Evolutionary conservation across 2,888 invertebrate species (phyloP), one percentile per base, ranked within the genome.

Genomic region (Harmothoe impar): DNA sequence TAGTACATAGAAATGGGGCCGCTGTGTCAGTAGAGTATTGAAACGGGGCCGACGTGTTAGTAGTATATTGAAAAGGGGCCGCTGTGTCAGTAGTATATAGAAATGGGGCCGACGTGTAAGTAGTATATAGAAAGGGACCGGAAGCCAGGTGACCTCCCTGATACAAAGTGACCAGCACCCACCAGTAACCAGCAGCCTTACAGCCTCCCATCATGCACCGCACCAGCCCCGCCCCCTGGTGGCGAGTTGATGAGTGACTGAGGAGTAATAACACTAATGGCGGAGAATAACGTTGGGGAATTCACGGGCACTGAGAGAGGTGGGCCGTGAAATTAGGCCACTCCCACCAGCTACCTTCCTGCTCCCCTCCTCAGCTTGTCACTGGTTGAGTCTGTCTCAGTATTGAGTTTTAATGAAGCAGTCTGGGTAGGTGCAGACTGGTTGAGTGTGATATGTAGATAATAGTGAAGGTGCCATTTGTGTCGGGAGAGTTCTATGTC

Each of bases 181-280:
- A n/a, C n/a, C n/a, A n/a, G n/a, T n/a, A n/a, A n/a, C n/a, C n/a
- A n/a, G n/a, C n/a, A n/a, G n/a, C n/a, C n/a, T n/a, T n/a, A n/a
- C n/a, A n/a, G 68, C n/a, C 7, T 68, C 68, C 68, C 68, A n/a
- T 68, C 68, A 68, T 25, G 68, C 68, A 7, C 7, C n/a, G 25
- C n/a, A 17, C 7, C 68, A 12, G 68, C 17, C 25, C 17, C 77
- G 25, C 31, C 68, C 81, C 43, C 81, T 81, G n/a, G 81, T 7
- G 81, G 81, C 0, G 43, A 33, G 35, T 33, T 81, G 25, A 81
- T 81, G 81, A 81, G 81, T 81, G 81, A 81, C 81, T 17, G 33
- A 81, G 81, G 81, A 81, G 81, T 81, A 33, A 81, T 81, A 81
- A 81, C 43, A 43, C 43, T 81, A 81, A 81, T 81, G 81, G 81